phyloP scores from a whole-genome alignment of 2,797 vertebrate genomes.

The Holocentrus rufus region DNA sequence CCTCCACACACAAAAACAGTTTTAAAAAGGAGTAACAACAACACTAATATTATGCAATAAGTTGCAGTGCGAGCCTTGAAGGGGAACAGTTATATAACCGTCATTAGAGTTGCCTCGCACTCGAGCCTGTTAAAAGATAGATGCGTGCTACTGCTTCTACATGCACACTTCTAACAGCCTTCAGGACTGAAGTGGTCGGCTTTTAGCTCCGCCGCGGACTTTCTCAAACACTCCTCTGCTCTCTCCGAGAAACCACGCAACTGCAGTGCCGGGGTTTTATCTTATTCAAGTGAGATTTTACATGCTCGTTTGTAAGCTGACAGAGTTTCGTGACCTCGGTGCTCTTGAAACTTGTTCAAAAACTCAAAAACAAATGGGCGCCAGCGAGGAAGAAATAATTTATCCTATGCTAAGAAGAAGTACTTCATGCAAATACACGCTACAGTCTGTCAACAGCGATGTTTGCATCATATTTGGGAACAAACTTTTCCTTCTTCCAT shows the following conservation, averaged over 20 bases:
- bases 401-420: neutral
- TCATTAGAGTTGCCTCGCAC: slow-evolving; percentile 64
- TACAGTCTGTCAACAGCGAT: neutral
- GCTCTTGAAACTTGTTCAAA: neutral
- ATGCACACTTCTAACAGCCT: slow-evolving; percentile 58
- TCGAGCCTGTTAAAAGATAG: slow-evolving; percentile 70
- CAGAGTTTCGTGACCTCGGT: neutral
- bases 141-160: slow-evolving; percentile 51
- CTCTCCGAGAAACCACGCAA: slow-evolving; percentile 8
- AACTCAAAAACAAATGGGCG: neutral
- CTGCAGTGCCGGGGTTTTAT: neutral
- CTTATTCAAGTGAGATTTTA: neutral
- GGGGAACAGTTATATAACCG: slow-evolving; percentile 71
- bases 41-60: slow-evolving; percentile 67
- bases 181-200: slow-evolving; percentile 31
- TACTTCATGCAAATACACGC: neutral
- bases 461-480: slow-evolving; percentile 54
- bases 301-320: neutral
- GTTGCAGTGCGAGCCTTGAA: slow-evolving; percentile 49
- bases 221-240: slow-evolving; percentile 38
- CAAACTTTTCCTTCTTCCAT: slow-evolving; percentile 63
- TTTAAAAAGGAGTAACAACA: slow-evolving; percentile 46
- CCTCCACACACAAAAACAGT: slow-evolving; percentile 19
- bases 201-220: slow-evolving; percentile 44
- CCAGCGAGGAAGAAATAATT: neutral